Base-by-base conservation (phyloP, 2,888 invertebrate species). In the Darwinula stevensoni region DNA sequence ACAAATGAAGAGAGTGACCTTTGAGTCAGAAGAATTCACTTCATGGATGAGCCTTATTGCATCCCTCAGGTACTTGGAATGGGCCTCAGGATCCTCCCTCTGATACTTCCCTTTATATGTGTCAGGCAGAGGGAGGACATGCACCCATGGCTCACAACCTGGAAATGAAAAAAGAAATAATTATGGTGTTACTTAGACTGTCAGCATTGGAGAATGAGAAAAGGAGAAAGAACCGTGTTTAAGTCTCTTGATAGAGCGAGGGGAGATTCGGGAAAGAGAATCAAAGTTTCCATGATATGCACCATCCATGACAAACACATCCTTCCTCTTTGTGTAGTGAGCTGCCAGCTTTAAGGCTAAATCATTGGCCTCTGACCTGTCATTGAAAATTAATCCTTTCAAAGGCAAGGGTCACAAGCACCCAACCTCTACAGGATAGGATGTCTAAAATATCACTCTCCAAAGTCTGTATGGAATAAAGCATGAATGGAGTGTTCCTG, bases 301-400 rank as follows among this genome's bases (percentile, higher is more conserved):
- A 43, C 37, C 36, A 29, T 46, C 45, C 32, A 47, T 41, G n/a
- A 53, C 42, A 53, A 47, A 35, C 50, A 56, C 33, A 57, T 45
- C 37, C 50, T 45, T 38, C 53, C 58, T 45, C 6, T 50, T 52
- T 1, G 62, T 61, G 45, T 59, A 47, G 34, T 56, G 43, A 30
- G 59, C 46, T 2, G 61, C 57, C 46, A 63, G 48, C 32, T 58
- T 44, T 11, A 62, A 40, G 2, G 63, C 63, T 29, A 63, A 43
- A 43, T 63, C 63, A 45, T 62, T 63, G 4, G 63, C 62, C 42
- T 63, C 63, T 12, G 61, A 60, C 17, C 63, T 62, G 43, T 52
- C 55, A 44, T 56, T 57, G 4, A 51, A 49, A 39, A 58, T 51
- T 40, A 53, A n/a, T n/a, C n/a, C n/a, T n/a, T n/a, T n/a, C n/a